These are phyloP conservation scores for Malurus splendens DNA, from an alignment of 2,797 vertebrate genomes.

Conservation along the genomic window DNA sequence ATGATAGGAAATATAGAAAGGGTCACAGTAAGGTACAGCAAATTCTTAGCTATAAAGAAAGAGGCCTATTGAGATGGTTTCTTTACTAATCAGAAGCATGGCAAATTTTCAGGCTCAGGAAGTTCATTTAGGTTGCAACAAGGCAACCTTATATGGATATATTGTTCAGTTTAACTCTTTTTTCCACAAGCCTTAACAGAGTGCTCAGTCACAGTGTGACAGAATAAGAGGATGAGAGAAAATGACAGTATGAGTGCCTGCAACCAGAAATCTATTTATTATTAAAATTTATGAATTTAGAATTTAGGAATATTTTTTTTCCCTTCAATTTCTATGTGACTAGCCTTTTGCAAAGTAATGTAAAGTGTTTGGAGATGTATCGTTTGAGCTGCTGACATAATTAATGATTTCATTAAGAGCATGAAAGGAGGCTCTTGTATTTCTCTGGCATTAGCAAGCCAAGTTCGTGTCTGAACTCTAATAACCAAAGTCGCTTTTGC, in stretches of 20 bases:
- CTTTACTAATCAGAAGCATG: constrained; percentile 38
- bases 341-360: constrained; percentile 46
- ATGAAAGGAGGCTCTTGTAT: constrained; percentile 70
- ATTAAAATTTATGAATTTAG: background rate
- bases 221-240: constrained; percentile 9
- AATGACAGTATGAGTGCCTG: background rate
- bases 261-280: background rate
- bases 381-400: constrained; percentile 66
- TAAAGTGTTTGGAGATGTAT: constrained; percentile 66
- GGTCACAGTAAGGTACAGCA: constrained; percentile 15
- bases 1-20: constrained; percentile 12
- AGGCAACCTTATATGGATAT: background rate
- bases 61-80: constrained; percentile 20
- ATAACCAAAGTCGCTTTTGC: constrained; percentile 52
- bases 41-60: constrained; percentile 36
- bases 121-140: constrained; percentile 15
- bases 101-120: constrained; percentile 21
- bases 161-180: constrained; percentile 3
- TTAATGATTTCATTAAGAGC: constrained; percentile 69
- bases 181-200: background rate
- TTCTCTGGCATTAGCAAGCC: constrained; percentile 47
- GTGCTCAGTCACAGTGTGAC: background rate
- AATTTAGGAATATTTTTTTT: constrained; percentile 15
- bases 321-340: constrained; percentile 20
- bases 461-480: constrained; percentile 61